Evolutionary conservation across 2,113 vertebrate genomes (phyloP), one percentile per base, ranked within the genome.

Genomic region (Rhagologus leucostigma): DNA sequence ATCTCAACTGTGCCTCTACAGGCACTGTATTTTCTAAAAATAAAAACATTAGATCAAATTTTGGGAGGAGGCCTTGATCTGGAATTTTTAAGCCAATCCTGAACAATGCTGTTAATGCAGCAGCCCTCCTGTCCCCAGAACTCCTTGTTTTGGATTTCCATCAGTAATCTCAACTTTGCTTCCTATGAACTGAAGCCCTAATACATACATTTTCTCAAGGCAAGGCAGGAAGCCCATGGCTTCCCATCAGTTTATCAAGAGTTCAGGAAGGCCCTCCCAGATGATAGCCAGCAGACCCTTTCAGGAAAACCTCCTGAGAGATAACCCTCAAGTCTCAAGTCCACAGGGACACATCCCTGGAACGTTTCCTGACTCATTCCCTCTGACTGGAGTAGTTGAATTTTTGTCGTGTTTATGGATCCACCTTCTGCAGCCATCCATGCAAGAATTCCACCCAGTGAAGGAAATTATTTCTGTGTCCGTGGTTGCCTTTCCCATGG

Each of bases 171-270:
- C 68, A 84, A 80, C 30, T 97, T 80, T 63, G 55, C 56, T 96
- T 95, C 94, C 89, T 87, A 68, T 84, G 79, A 90, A 80, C 37
- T 69, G 55, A 57, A 80, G 55, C 55, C 42, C 42, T 74, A 90
- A 73, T 27, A 39, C 64, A 74, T 39, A 88, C 15, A 32, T 63
- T 83, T 95, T 46, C 76, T 67, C 56, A 50, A 77, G 71, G 79
- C 85, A 94, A 88, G 79, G 55, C 71, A 92, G 94, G 92, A 95
- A 93, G 83, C 52, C 68, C 9, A 12, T n/a, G 27, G 76, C 80
- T 95, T 95, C 92, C 90, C 79, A 97, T 77, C 70, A 71, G 62
- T 90, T 91, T 95, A 97, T 90, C 94, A 95, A 62, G 63, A 90
- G 39, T 76, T 93, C 96, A 93, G 94, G 95, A 96, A 97, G 86